Base-by-base conservation (phyloP, 2,888 invertebrate genomes). In the Axea sp. region DNA sequence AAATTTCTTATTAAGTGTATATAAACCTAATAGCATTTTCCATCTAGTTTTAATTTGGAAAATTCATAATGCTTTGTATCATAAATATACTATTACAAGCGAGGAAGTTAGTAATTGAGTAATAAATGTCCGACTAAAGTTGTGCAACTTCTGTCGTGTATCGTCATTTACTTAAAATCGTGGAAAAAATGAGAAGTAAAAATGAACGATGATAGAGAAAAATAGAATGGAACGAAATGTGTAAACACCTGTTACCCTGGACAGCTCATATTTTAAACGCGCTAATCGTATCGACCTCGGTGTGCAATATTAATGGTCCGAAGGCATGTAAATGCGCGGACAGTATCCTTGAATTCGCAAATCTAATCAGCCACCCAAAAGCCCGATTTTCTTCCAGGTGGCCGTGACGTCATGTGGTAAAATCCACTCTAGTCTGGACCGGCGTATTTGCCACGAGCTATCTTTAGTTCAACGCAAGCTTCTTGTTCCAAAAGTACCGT, bases 221-320 rank as follows among this genome's bases (percentile, higher is more conserved):
- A n/a, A 12, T 1, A 19, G 19, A 19, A 4, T 4, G 26, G 14
- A 15, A 15, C 9, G 7, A 11, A 33, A 35, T 3, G 39, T 15
- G 64, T 43, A 33, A 53, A 51, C 64, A 64, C 64, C 64, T 64
- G 64, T 64, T 53, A 53, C 2, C 64, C 17, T 17, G 35, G 7
- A 55, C 41, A 33, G 51, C 43, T 51, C n/a, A 19, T 53, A 64
- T 30, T 26, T 51, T 51, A 53, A 7, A 17, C 51, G 22, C 41
- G 41, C 14, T 53, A 65, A 55, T 55, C 64, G 64, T 8, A 11
- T 31, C 9, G 49, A 8, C 53, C 47, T 60, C 35, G 37, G 7
- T 9, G 31, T 31, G 22, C 14, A 39, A 49, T 39, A 62, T 39
- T 62, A 31, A 49, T 49, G 28, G 22, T 22, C 35, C 15, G 5